Evolutionary conservation across 35 echinoderm and acorn worm species (phyloP).

Genomic region (Lytechinus pictus): DNA sequence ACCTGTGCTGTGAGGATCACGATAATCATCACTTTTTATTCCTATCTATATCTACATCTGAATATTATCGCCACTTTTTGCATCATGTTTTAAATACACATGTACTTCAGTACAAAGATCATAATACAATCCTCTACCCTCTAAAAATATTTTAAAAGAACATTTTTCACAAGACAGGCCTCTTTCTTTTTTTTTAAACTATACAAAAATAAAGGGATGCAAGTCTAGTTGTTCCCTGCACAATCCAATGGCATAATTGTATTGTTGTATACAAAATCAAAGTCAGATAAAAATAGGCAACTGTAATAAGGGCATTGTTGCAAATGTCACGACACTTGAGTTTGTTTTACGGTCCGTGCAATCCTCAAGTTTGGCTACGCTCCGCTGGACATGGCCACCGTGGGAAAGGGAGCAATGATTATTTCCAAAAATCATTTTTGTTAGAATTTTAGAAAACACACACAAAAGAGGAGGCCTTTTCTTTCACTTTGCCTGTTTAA

Average conservation of each 20-base stretch:
- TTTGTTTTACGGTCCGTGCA: slow-evolving; percentile 34
- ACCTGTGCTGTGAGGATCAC: too few species aligned
- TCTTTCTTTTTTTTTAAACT: too few species aligned
- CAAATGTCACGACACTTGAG: not conserved
- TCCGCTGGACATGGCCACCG: not conserved
- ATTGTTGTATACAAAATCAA: not conserved
- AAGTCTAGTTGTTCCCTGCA: not conserved
- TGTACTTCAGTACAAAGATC: too few species aligned
- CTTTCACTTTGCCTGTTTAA: not conserved
- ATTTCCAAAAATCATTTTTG: not conserved
- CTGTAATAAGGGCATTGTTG: not conserved
- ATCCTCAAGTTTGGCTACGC: slow-evolving; percentile 8
- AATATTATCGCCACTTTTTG: too few species aligned
- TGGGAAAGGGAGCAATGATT: not conserved
- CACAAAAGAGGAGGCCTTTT: not conserved
- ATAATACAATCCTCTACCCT: too few species aligned
- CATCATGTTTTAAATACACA: too few species aligned
- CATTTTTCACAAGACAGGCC: too few species aligned
- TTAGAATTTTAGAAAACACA: not conserved
- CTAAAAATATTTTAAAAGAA: too few species aligned
- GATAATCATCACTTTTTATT: too few species aligned
- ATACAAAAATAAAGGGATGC: not conserved
- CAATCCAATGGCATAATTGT: too few species aligned
- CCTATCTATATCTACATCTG: too few species aligned
- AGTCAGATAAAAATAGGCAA: not conserved